These are phyloP conservation scores for Riparia riparia DNA, from an alignment of 2,113 vertebrate genomes.

Conservation along the genomic window DNA sequence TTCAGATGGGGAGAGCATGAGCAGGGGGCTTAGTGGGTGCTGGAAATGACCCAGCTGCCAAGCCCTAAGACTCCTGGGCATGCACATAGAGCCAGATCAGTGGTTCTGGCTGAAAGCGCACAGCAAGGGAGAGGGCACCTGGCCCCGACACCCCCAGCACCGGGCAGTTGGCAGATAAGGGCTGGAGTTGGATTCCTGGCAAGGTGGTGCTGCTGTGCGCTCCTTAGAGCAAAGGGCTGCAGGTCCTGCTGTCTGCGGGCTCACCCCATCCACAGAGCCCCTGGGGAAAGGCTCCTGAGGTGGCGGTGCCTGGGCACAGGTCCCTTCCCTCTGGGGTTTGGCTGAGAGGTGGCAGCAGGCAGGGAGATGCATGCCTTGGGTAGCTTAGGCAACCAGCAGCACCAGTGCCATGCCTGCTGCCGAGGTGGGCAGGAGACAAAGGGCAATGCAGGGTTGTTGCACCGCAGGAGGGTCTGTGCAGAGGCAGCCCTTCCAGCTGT, in stretches of 20 bases:
- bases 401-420: neutral
- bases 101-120: neutral
- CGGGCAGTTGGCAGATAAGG: rapidly evolving
- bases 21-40: neutral
- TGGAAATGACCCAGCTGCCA: constrained; percentile 13
- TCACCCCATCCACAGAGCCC: neutral
- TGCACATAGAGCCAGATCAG: neutral
- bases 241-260: neutral
- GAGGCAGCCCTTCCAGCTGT: rapidly evolving
- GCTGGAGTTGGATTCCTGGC: neutral
- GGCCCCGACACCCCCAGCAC: rapidly evolving
- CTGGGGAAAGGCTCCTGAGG: neutral
- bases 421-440: neutral
- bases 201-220: neutral
- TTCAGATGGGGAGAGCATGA: neutral
- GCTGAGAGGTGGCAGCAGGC: neutral
- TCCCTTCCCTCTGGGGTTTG: neutral
- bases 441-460: neutral
- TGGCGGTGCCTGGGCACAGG: neutral
- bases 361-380: rapidly evolving
- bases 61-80: neutral
- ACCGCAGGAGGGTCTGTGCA: neutral
- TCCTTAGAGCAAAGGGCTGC: neutral
- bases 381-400: neutral
- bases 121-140: rapidly evolving